Conservation (phyloP, 1,140 invertebrate genomes). For the Bombus haemorrhoidalis region DNA sequence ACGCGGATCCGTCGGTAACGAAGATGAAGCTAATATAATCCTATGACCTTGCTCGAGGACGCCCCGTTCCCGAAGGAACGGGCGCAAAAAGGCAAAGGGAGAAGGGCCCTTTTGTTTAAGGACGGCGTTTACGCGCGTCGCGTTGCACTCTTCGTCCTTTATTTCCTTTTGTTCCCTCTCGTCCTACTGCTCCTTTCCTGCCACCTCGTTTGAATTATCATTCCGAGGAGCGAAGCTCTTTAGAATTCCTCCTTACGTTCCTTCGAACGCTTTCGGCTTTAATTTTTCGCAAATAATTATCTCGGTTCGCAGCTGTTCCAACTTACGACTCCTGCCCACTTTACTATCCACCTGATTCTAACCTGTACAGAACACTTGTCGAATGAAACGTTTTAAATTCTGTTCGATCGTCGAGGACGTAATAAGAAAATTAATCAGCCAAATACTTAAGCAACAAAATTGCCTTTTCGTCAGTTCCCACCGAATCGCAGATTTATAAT, state of each 20-base stretch:
- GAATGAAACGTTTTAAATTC: too few relatives aligned
- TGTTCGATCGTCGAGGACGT: too few relatives aligned
- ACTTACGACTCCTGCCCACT: not conserved
- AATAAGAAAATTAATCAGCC: too few relatives aligned
- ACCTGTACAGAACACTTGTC: too few relatives aligned
- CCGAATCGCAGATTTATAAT: too few relatives aligned
- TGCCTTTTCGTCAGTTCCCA: not conserved
- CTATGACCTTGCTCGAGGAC: conserved; percentile 48
- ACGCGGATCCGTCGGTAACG: not conserved
- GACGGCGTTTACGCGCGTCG: conserved; percentile 48
- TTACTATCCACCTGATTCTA: not conserved
- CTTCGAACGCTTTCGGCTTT: not conserved
- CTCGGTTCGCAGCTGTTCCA: conserved; percentile 11
- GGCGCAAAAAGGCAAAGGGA: not conserved
- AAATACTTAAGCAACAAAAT: not conserved
- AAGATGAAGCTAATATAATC: conserved; percentile 65
- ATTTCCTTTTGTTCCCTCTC: conserved; percentile 35
- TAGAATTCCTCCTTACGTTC: conserved; percentile 3
- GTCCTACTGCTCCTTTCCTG: not conserved
- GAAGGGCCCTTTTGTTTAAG: conserved; percentile 61
- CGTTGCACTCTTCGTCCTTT: conserved; percentile 30
- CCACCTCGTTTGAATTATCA: conserved; percentile 43
- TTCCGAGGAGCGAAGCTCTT: not conserved
- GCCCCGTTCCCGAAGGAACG: conserved; percentile 5
- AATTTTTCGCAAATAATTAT: conserved; percentile 31